Conservation (phyloP, 2,797 vertebrate species). For the Toxotes lorentzi region DNA sequence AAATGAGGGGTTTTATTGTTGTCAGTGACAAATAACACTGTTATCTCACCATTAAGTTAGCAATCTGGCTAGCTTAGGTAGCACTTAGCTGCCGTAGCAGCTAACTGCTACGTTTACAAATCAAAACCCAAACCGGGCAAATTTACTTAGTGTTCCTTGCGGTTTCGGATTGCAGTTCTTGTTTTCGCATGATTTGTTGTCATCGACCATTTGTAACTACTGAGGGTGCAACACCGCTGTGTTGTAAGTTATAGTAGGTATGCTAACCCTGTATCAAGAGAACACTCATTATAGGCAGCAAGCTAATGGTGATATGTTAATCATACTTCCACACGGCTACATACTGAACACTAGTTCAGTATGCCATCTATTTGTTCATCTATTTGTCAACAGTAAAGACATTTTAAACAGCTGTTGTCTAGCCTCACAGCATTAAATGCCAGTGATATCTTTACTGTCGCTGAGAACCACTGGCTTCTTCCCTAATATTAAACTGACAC, state of each 20-base stretch:
- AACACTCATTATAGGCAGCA: too few relatives aligned
- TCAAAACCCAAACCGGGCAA: conserved; percentile 23
- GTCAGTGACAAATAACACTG: neutral
- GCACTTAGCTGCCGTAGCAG: conserved; percentile 18
- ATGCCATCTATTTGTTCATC: neutral
- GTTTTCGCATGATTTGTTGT: neutral
- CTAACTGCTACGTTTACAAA: neutral
- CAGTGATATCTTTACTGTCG: accelerated
- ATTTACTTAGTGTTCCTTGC: neutral
- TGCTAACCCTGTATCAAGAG: conserved; percentile 15
- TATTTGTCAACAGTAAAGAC: neutral
- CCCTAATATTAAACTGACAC: neutral
- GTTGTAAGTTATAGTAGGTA: too few relatives aligned
- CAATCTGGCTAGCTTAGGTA: conserved; percentile 34
- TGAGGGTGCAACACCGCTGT: neutral
- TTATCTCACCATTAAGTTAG: conserved; percentile 1
- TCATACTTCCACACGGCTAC: neutral
- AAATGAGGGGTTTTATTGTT: neutral
- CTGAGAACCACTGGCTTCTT: neutral
- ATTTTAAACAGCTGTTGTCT: neutral
- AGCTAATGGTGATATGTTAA: neutral
- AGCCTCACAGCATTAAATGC: neutral
- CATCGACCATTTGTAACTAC: accelerated
- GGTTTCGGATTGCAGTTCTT: neutral
- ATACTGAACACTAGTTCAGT: neutral